Evolutionary conservation across 1,140 invertebrate genomes (phyloP).

Genomic region (Drosophila takahashii): DNA sequence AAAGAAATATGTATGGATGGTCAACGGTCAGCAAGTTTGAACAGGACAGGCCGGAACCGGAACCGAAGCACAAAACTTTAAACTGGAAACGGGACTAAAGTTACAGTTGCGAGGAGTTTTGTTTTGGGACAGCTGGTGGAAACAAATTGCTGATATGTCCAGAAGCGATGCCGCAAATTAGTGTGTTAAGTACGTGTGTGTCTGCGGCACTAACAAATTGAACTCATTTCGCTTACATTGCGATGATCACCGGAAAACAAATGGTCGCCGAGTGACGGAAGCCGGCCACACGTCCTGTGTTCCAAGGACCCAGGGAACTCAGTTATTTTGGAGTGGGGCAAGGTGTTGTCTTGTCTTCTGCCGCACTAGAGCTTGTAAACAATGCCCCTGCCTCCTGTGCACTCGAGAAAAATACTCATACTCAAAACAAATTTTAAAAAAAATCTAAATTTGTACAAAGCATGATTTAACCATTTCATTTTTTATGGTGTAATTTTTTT

Average conservation of each 20-base stretch:
- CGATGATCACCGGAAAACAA: conserved; percentile 78
- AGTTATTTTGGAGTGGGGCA: conserved; percentile 9
- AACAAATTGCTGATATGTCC: conserved; percentile 82
- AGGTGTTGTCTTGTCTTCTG: conserved; percentile 20
- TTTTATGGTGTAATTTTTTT: too few species aligned
- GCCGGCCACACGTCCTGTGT: conserved; percentile 32
- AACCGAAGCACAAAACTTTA: too few species aligned
- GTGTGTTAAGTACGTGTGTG: conserved; percentile 77
- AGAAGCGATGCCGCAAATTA: conserved; percentile 84
- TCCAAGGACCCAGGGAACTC: not conserved
- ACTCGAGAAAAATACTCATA: not conserved
- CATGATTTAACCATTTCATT: too few species aligned
- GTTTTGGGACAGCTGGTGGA: conserved; percentile 66
- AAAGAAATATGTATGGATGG: conserved; percentile 30
- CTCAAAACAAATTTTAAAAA: too few species aligned
- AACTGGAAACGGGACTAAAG: not conserved
- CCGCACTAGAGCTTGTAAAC: conserved; percentile 20
- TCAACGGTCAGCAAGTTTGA: conserved; percentile 38
- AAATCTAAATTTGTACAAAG: too few species aligned
- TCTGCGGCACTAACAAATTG: conserved; percentile 73
- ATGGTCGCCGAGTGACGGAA: conserved; percentile 50
- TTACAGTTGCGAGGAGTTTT: not conserved
- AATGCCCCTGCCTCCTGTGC: not conserved
- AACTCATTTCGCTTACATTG: conserved; percentile 77
- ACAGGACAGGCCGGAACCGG: conserved; percentile 3